Evolutionary conservation across 1,140 invertebrate genomes (phyloP).

Genomic region (Drosophila simulans): DNA sequence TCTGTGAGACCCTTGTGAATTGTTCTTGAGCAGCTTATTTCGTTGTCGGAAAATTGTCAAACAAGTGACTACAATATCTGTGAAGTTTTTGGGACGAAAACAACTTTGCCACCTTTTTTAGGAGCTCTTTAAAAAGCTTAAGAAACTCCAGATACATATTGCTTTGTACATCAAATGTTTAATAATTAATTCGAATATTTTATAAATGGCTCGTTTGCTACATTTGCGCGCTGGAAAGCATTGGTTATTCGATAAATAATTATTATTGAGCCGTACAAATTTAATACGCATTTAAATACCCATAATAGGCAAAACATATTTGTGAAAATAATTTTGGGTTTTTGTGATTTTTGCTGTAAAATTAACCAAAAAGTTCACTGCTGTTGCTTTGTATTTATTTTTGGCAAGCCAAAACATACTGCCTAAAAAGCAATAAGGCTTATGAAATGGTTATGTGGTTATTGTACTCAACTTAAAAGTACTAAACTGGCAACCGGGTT

Average conservation of each 20-base stretch:
- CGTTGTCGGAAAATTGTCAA: not conserved
- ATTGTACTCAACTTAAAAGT: too few relatives aligned
- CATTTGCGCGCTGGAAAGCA: too few relatives aligned
- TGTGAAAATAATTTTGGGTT: not conserved
- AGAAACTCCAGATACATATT: not conserved
- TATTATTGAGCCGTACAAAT: not conserved
- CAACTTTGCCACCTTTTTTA: not conserved
- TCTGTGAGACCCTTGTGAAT: not conserved
- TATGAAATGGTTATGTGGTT: too few relatives aligned
- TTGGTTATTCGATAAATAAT: constrained; percentile 4
- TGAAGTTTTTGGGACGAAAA: not conserved
- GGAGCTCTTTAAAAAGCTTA: not conserved
- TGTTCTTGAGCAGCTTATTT: constrained; percentile 15
- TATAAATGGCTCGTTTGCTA: not conserved
- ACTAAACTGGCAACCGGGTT: not conserved
- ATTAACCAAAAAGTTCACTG: not conserved
- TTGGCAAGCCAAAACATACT: not conserved
- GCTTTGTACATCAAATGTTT: too few relatives aligned
- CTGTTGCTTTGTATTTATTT: not conserved
- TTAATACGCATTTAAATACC: not conserved
- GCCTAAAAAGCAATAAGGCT: too few relatives aligned
- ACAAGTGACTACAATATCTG: not conserved
- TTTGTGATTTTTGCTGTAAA: not conserved
- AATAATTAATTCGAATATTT: not conserved
- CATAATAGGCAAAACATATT: not conserved